Evolutionary conservation across 2,888 invertebrate species (phyloP), one percentile per base, ranked within the genome.

Genomic region (Clostera curtula): DNA sequence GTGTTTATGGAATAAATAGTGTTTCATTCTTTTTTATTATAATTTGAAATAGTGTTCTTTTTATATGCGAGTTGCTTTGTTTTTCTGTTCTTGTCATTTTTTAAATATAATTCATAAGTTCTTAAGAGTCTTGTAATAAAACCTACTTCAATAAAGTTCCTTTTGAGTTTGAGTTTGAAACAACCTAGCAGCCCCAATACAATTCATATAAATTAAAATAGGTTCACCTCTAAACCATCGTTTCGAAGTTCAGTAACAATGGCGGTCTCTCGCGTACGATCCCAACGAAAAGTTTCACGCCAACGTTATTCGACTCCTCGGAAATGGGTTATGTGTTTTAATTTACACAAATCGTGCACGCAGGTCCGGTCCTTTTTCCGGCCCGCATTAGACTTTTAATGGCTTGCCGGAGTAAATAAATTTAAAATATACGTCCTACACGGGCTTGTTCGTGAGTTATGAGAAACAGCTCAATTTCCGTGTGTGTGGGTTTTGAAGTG

Each of bases 241-340:
- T 56, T 57, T 56, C 49, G 47, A 51, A 51, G 36, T 45, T 43
- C 27, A 27, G 38, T 34, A 46, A 53, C 43, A n/a, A n/a, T 41
- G 42, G 19, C 21, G 28, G 43, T 49, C 57, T 46, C 43, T 12
- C 11, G 51, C 32, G 56, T 27, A 39, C 34, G 36, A 49, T 56
- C 34, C 11, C 34, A 42, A 53, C 46, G 49, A 51, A 59, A 59
- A 57, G 41, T 60, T 58, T 44, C 4, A 20, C 21, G 23, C 28
- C 32, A 34, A 26, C 31, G 35, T 36, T 49, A 36, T 40, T 27
- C 4, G 22, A 19, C 25, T 36, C 39, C 34, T 40, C 42, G 29
- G 23, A 7, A 20, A 27, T 28, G 24, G 24, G 28, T 38, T 49
- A 46, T 49, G 47, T 42, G 34, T 42, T 47, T 49, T 40, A 47